A percentile compares a stretch with the other conserved stretches of the same genome.
phyloP scores from a whole-genome alignment of 2,113 vertebrate species.

The Macquaria ambigua region DNA sequence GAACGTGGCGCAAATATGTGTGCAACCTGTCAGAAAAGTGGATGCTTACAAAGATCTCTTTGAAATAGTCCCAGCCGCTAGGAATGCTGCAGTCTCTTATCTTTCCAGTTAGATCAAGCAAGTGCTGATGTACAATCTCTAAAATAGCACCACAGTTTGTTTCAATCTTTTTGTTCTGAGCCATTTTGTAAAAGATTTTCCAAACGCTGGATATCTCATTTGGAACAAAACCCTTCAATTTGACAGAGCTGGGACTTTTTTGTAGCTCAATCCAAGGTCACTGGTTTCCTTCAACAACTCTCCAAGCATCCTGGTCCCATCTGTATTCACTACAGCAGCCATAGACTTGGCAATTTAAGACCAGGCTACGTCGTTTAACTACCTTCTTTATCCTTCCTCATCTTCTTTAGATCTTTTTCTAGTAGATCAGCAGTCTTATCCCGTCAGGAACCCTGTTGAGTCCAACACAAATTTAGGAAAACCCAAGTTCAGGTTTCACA shows the following conservation, averaged over 20 bases:
- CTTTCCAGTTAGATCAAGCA: not conserved
- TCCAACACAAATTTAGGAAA: constrained; percentile 14
- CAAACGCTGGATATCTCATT: constrained; percentile 45
- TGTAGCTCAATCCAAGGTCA: constrained; percentile 24
- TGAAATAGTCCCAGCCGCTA: not conserved
- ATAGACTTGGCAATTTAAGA: constrained; percentile 4
- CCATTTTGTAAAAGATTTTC: constrained; percentile 38
- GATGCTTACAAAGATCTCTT: not conserved
- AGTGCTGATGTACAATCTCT: constrained; percentile 2
- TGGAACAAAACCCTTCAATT: constrained; percentile 38
- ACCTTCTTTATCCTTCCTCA: not conserved
- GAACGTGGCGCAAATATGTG: not conserved
- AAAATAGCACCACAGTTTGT: not conserved
- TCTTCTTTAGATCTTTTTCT: constrained; percentile 9
- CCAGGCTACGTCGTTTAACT: not conserved
- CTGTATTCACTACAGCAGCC: constrained; percentile 34
- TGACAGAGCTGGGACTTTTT: constrained; percentile 17
- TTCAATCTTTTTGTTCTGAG: not conserved
- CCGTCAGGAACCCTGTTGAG: not conserved
- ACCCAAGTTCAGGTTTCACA: constrained; percentile 10
- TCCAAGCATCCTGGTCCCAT: constrained; percentile 34
- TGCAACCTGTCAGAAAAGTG: constrained; percentile 12
- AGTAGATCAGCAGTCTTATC: not conserved
- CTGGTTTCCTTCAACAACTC: constrained; percentile 42
- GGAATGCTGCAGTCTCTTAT: not conserved